Evolutionary conservation across 1,140 invertebrate species (phyloP), one percentile per base, ranked within the genome.

Genomic region (Camponotus pennsylvanicus): DNA sequence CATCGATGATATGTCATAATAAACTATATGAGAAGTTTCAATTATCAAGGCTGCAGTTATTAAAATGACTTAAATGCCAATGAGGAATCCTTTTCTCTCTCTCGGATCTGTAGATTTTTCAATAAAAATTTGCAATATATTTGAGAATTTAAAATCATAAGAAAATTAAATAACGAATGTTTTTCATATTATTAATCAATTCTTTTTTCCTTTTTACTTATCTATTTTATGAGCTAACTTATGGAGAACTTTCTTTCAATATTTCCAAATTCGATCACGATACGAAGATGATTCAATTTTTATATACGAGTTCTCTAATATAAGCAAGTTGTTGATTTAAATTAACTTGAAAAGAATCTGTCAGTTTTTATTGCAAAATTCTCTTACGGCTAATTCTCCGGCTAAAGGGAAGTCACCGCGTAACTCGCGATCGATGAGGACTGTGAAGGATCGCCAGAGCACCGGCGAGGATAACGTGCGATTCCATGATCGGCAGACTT

Each of bases 371-470:
- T 34, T 5, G 9, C 11, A 45, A 45, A 42, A 59, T 34, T 18
- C 9, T 61, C 92, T 66, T 79, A 95, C 93, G 78, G 93, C 92
- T 61, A 94, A 70, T 89, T 94, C 90, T 71, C 78, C 90, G 3
- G 92, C 92, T 9, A 94, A 77, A 1, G 92, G 91, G 8, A 91
- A 91, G 66, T 93, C 92, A 66, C 89, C 91, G 8, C 92, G 88
- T 27, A 95, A 85, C 82, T 95, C 95, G 21, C 92, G 92, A 82
- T 95, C 95, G 63, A 95, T 92, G 57, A 93, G 80, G 45, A 95
- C 77, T 49, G 91, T 94, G 77, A 95, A 92, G 9, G 93, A 93
- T 57, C 94, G 93, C 95, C 95, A 95, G n/a, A 95, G 92, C 59
- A 92, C 49, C 8, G 95, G 94, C 42, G 94, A 93, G 15, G 92